phyloP scores from a whole-genome alignment of 2,888 invertebrate genomes.

The Trachelus stipa region DNA sequence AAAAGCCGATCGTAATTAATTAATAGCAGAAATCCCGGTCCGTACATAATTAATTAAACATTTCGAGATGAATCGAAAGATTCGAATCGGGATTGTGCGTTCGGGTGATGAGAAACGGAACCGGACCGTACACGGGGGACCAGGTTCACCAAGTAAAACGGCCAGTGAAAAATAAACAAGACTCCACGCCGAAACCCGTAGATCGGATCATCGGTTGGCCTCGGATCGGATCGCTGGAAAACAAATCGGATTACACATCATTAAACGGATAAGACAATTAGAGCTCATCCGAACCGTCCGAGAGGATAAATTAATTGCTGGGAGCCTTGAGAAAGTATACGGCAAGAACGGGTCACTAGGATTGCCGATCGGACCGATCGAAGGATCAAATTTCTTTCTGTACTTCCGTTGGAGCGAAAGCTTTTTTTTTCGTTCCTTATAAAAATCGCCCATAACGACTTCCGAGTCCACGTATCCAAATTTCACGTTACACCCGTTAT shows the following conservation, averaged over 20 bases:
- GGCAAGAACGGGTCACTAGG: neutral
- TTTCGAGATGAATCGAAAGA: conserved; percentile 15
- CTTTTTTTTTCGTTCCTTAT: too few species aligned
- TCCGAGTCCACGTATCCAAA: too few species aligned
- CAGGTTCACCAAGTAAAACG: conserved; percentile 1
- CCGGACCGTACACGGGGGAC: neutral
- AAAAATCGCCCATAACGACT: too few species aligned
- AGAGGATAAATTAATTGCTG: conserved; percentile 22
- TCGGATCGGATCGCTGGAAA: conserved; percentile 20
- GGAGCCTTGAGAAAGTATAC: conserved; percentile 5
- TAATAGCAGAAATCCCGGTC: conserved; percentile 5
- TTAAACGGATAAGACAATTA: conserved; percentile 28
- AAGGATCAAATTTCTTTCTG: neutral
- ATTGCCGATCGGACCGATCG: conserved; percentile 15
- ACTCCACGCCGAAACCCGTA: neutral
- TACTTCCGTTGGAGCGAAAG: too few species aligned
- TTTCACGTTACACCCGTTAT: too few species aligned
- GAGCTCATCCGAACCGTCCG: conserved; percentile 16
- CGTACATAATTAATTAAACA: conserved; percentile 10
- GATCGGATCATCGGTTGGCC: conserved; percentile 2
- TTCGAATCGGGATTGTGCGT: conserved; percentile 9
- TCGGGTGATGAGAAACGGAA: conserved; percentile 16
- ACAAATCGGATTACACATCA: conserved; percentile 29
- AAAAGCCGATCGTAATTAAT: neutral
- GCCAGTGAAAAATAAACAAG: conserved; percentile 1